Conservation (phyloP, 1,140 invertebrate species). For the Archegozetes longisetosus region DNA sequence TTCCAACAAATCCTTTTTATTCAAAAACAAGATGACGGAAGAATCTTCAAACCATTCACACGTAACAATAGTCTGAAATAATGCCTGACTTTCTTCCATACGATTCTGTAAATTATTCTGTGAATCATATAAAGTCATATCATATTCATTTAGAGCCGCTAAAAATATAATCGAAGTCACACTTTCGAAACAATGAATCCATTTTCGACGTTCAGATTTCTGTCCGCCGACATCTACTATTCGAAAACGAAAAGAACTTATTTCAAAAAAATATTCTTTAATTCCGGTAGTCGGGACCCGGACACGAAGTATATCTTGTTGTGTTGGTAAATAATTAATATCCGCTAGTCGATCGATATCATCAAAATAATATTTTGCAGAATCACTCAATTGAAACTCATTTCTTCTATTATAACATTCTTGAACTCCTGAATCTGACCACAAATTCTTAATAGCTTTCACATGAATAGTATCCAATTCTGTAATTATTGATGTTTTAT, state of each 20-base stretch:
- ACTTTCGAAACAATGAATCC: conserved; percentile 97
- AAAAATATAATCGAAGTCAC: conserved; percentile 92
- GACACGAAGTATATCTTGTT: conserved; percentile 91
- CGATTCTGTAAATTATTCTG: conserved; percentile 64
- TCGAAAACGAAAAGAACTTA: conserved; percentile 92
- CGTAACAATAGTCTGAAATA: conserved; percentile 99
- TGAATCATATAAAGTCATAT: conserved; percentile 8
- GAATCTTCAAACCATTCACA: conserved; percentile 99
- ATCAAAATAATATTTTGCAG: conserved; percentile 67
- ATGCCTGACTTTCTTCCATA: conserved; percentile 99
- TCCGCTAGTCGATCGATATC: conserved; percentile 83
- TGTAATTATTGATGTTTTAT: conserved; percentile 33
- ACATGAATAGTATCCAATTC: conserved; percentile 37
- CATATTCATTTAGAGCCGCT: conserved; percentile 83
- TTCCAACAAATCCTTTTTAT: conserved; percentile 98
- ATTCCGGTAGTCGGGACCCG: conserved; percentile 91
- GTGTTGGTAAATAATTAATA: conserved; percentile 77
- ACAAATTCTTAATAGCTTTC: conserved; percentile 35
- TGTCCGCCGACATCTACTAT: conserved; percentile 95
- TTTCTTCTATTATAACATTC: conserved; percentile 39
- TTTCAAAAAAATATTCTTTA: conserved; percentile 93
- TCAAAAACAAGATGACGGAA: conserved; percentile 98
- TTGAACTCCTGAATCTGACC: conserved; percentile 38
- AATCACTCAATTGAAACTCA: conserved; percentile 42
- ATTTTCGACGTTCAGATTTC: conserved; percentile 91